A percentile compares a stretch with the other conserved stretches of the same genome.
Evolutionary conservation across 2,113 vertebrate genomes (phyloP).

Genomic region (Melanocharis versteri): DNA sequence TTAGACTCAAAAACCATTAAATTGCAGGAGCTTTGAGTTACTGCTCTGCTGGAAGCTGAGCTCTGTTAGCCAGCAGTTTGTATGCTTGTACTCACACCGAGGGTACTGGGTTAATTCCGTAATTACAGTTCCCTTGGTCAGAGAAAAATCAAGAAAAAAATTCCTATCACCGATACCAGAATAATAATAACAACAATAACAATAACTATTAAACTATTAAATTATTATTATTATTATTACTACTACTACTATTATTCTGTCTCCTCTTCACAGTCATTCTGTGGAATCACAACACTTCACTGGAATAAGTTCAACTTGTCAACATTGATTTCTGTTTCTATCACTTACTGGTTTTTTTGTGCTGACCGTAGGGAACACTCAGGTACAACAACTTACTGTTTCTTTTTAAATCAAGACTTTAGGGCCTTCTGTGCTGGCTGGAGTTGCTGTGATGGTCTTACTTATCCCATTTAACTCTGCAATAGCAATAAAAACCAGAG

Average conservation of each 20-base stretch:
- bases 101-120: neutral
- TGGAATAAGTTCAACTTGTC: neutral
- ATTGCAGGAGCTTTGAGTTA: neutral
- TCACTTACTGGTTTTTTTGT: neutral
- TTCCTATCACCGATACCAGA: neutral
- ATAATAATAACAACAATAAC: neutral
- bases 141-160: neutral
- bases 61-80: neutral
- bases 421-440: slow-evolving; percentile 88
- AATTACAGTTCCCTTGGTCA: neutral
- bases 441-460: slow-evolving; percentile 90
- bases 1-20: neutral
- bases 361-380: neutral
- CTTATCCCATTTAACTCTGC: slow-evolving; percentile 91
- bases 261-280: neutral
- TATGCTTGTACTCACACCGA: neutral
- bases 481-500: slow-evolving; percentile 88
- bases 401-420: slow-evolving; percentile 74
- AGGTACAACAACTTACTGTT: neutral
- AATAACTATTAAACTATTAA: too few species aligned
- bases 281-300: neutral
- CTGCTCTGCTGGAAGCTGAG: neutral
- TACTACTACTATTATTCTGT: neutral
- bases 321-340: neutral
- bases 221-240: too few species aligned